phyloP scores from a whole-genome alignment of 2,113 vertebrate genomes.

The Halichoerus grypus region DNA sequence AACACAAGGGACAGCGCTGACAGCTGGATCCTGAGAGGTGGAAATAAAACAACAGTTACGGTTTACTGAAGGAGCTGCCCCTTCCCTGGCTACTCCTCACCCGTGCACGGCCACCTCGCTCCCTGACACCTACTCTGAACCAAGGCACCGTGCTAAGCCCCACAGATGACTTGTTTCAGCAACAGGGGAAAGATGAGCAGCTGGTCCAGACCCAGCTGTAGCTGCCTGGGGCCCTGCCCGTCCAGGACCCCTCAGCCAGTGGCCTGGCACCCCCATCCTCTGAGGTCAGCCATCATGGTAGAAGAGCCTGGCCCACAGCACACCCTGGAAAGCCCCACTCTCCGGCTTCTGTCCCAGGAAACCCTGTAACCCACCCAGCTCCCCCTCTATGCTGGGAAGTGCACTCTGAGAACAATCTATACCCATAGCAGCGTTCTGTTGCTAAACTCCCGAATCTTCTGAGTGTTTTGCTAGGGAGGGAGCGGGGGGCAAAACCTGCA shows the following conservation, averaged over 20 bases:
- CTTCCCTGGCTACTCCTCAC: background rate
- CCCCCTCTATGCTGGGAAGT: background rate
- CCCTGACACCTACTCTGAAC: background rate
- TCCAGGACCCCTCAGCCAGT: background rate
- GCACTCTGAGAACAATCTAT: fast-evolving
- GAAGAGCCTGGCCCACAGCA: background rate
- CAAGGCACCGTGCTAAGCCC: background rate
- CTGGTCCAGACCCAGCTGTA: background rate
- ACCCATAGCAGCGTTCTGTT: too few relatives aligned
- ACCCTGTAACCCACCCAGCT: fast-evolving
- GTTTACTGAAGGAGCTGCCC: fast-evolving
- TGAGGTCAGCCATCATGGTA: background rate
- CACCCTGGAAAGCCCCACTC: background rate
- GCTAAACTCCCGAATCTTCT: background rate
- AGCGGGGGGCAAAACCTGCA: background rate
- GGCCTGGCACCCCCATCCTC: background rate
- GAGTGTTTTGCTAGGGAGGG: background rate
- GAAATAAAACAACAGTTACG: background rate
- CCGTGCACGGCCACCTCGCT: fast-evolving
- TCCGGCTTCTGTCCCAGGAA: background rate
- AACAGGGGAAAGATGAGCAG: background rate
- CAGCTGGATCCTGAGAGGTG: background rate
- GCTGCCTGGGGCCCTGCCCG: background rate
- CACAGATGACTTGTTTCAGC: fast-evolving
- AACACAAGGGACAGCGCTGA: background rate